phyloP scores from a whole-genome alignment of 2,888 invertebrate genomes.

The Rhagophthalmus giganteus region DNA sequence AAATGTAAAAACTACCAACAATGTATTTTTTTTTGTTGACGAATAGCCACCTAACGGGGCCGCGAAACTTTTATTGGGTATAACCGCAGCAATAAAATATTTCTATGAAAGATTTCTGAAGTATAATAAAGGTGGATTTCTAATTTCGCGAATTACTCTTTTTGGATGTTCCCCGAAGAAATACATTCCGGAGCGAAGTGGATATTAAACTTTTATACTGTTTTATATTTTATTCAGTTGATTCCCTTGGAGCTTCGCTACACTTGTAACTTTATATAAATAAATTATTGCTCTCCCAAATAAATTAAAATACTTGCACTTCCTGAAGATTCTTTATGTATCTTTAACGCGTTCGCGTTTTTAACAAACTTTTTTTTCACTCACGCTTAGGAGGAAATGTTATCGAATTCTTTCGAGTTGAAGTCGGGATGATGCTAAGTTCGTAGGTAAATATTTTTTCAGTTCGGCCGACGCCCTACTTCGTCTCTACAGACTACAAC shows the following conservation, averaged over 20 bases:
- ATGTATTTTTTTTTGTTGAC: constrained; percentile 50
- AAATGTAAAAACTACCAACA: constrained; percentile 54
- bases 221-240: constrained; percentile 46
- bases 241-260: constrained; percentile 35
- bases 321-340: constrained; percentile 18
- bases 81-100: constrained; percentile 49
- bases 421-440: constrained; percentile 38
- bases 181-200: constrained; percentile 40
- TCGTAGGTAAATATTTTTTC: constrained; percentile 45
- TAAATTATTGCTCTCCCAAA: constrained; percentile 45
- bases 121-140: constrained; percentile 45
- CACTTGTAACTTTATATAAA: constrained; percentile 45
- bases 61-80: constrained; percentile 49
- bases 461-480: constrained; percentile 35
- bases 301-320: constrained; percentile 35
- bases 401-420: constrained; percentile 42
- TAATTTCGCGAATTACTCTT: constrained; percentile 43
- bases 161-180: constrained; percentile 38
- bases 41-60: constrained; percentile 39
- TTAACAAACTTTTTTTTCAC: constrained; percentile 7
- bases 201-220: constrained; percentile 46
- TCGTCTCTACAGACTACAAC: constrained; percentile 40
- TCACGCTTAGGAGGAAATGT: constrained; percentile 33
- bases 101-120: constrained; percentile 46
- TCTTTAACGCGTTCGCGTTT: constrained; percentile 4